Conservation (phyloP, 2,113 vertebrate genomes). For the Erythrolamprus reginae region DNA sequence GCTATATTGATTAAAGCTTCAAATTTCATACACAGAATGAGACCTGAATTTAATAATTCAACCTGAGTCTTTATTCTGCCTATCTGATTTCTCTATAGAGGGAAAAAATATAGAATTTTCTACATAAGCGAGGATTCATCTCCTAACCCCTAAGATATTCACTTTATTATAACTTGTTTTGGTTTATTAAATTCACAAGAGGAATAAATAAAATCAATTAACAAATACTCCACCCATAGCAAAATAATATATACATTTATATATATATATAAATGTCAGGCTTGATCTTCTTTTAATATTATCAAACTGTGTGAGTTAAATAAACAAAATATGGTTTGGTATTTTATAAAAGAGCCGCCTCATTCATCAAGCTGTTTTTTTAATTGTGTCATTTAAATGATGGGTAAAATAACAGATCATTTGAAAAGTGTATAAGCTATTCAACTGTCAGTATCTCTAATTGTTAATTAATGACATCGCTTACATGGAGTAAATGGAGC, state of each 20-base stretch:
- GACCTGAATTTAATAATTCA: neutral
- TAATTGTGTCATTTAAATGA: conserved; percentile 2
- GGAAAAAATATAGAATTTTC: neutral
- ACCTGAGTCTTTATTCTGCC: neutral
- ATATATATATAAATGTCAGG: neutral
- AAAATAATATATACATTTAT: too few relatives aligned
- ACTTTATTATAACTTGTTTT: neutral
- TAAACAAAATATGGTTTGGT: neutral
- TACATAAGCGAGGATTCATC: neutral
- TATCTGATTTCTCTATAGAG: neutral
- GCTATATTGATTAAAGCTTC: neutral
- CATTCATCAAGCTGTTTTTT: neutral
- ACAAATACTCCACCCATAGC: neutral
- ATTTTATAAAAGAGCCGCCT: neutral
- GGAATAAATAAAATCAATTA: neutral
- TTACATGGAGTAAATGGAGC: conserved; percentile 15
- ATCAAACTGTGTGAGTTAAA: neutral
- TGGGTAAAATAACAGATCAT: conserved; percentile 21
- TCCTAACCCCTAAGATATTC: neutral
- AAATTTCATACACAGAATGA: neutral
- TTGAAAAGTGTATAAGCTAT: neutral
- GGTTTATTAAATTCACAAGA: neutral
- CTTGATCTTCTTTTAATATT: neutral
- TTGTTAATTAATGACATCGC: conserved; percentile 47
- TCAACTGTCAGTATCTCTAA: neutral